Evolutionary conservation across 2,113 vertebrate species (phyloP).

Genomic region (Clupea harengus): DNA sequence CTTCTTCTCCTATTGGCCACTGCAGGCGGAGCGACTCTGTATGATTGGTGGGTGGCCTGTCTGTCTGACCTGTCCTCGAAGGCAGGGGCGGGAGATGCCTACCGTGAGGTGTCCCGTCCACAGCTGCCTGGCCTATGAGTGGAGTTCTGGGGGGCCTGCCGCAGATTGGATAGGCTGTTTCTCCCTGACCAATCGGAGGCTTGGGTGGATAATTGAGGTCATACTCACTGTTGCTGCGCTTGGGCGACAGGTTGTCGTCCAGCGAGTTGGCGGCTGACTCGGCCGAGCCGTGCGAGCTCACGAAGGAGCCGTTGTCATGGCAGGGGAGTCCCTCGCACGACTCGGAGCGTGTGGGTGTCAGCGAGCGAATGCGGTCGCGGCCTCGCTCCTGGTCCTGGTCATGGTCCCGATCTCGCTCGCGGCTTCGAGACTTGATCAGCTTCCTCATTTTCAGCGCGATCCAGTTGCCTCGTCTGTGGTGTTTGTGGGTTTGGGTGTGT

Average conservation of each 20-base stretch:
- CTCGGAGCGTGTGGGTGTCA: conserved; percentile 88
- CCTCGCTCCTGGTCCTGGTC: conserved; percentile 83
- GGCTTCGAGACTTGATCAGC: conserved; percentile 92
- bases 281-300: conserved; percentile 61
- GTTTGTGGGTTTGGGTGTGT: background rate
- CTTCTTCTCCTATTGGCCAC: background rate
- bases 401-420: conserved; percentile 61
- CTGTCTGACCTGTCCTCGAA: conserved; percentile 24
- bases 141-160: background rate
- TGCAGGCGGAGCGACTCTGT: background rate
- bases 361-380: conserved; percentile 60
- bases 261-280: conserved; percentile 50
- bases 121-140: conserved; percentile 1
- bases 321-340: conserved; percentile 86
- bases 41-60: background rate
- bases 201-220: conserved; percentile 19
- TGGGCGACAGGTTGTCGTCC: conserved; percentile 48
- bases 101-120: conserved; percentile 4
- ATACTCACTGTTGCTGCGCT: conserved; percentile 61
- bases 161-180: conserved; percentile 1
- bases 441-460: conserved; percentile 98
- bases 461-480: conserved; percentile 91
- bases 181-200: background rate
- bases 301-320: conserved; percentile 53
- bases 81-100: background rate